Evolutionary conservation across 2,888 invertebrate species (phyloP).

Genomic region (Oscheius sp.): DNA sequence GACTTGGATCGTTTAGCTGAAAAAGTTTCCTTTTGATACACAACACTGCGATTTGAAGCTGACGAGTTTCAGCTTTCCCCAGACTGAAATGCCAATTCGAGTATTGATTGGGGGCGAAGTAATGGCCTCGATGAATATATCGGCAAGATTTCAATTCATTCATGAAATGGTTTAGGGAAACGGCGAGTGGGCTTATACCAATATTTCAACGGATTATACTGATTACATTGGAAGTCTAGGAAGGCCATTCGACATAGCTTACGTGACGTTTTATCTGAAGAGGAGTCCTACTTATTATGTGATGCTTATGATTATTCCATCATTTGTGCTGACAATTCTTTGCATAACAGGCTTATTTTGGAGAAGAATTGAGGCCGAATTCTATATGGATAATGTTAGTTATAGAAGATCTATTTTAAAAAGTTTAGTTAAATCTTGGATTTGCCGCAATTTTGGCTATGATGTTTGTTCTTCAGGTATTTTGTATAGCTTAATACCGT

Average conservation of each 20-base stretch:
- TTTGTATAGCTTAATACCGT: background rate
- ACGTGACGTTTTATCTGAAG: background rate
- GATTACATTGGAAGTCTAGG: background rate
- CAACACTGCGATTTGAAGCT: background rate
- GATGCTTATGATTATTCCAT: conserved; percentile 7
- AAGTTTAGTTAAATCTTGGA: conserved; percentile 10
- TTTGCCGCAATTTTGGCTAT: conserved; percentile 1
- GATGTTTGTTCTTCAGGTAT: conserved; percentile 9
- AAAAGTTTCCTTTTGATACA: background rate
- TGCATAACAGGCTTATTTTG: conserved; percentile 6
- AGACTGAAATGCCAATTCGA: background rate
- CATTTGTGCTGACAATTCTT: conserved; percentile 1
- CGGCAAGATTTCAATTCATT: too few relatives aligned
- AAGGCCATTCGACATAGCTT: background rate
- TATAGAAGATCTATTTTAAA: too few relatives aligned
- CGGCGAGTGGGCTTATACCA: background rate
- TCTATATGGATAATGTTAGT: conserved; percentile 2
- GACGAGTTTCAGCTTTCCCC: background rate
- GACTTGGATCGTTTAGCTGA: background rate
- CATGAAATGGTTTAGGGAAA: background rate
- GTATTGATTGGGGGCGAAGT: background rate
- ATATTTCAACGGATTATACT: background rate
- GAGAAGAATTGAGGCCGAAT: background rate
- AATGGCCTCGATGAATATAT: background rate
- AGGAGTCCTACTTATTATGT: conserved; percentile 4